Evolutionary conservation across 2,797 vertebrate genomes (phyloP).

Genomic region (Trichosurus vulpecula): DNA sequence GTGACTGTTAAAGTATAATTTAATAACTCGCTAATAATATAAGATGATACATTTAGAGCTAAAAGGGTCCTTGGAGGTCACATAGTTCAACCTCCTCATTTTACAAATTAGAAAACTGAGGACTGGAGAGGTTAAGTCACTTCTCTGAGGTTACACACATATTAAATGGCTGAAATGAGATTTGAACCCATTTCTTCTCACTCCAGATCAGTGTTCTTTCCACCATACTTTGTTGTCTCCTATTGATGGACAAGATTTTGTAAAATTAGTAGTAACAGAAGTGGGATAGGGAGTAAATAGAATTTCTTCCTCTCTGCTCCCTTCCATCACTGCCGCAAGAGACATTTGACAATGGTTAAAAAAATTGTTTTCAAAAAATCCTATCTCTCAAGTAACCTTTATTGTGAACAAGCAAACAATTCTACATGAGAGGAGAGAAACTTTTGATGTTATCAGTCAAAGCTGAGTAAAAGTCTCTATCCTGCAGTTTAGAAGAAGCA

Average conservation of each 20-base stretch:
- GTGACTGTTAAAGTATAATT: slow-evolving; percentile 10
- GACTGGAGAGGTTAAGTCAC: background rate
- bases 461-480: background rate
- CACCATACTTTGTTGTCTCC: background rate
- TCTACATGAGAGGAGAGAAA: slow-evolving; percentile 8
- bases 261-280: background rate
- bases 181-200: background rate
- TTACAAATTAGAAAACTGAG: background rate
- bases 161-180: background rate
- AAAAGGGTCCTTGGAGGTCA: background rate
- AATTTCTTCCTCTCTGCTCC: background rate
- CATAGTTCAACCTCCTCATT: background rate
- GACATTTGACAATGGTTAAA: background rate
- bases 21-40: slow-evolving; percentile 21
- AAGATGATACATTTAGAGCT: background rate
- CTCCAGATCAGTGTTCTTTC: background rate
- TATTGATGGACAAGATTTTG: background rate
- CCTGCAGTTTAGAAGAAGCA: slow-evolving; percentile 4
- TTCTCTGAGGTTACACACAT: background rate
- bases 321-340: background rate
- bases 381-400: slow-evolving; percentile 18
- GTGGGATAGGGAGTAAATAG: background rate
- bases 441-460: background rate
- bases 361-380: slow-evolving; percentile 26
- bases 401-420: slow-evolving; percentile 15